Base-by-base conservation (phyloP, 2,113 vertebrate species). In the Semicossyphus pulcher region DNA sequence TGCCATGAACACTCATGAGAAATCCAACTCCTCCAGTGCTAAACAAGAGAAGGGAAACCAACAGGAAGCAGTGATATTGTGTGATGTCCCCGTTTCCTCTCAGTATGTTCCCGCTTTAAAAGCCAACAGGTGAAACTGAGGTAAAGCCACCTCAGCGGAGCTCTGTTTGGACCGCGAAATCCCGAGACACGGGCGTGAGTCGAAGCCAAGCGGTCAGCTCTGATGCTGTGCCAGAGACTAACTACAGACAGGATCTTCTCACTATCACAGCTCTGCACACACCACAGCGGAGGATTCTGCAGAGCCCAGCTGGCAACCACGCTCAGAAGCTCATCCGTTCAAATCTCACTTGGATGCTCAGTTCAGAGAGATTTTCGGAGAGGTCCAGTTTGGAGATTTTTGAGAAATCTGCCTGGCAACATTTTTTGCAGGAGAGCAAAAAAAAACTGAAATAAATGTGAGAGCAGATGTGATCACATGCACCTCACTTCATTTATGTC, bases 271-370 rank as follows among this genome's bases (percentile, higher is more conserved):
- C 68, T 63, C 53, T 54, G 61, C 47, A 69, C 56, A 42, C 44
- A 15, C 52, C 61, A 23, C 59, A 34, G 67, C 18, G 5, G 47
- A 63, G 39, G 71, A 71, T 32, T 60, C 68, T 44, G 34, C 69
- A 65, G n/a, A 61, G 78, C 60, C 25, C 77, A 82, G 75, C 78
- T 80, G 78, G 69, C 68, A 44, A 10, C 26, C 29, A 2, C 15
- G n/a, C 47, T 62, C 7, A 20, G 45, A 44, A 11, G 47, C 67
- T 80, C 57, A 76, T 82, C 72, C 31, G 3, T 45, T 57, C 21
- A 62, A 63, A 48, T 60, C 16, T 10, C 48, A n/a, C 48, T 52
- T 25, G 34, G 69, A 79, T 69, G 60, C 61, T 59, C 32, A 20
- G 41, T 65, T 59, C 58, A 37, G 15, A 16, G 6, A 41, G 48